phyloP scores from a whole-genome alignment of 2,113 vertebrate species.

The Oreocharis arfaki region DNA sequence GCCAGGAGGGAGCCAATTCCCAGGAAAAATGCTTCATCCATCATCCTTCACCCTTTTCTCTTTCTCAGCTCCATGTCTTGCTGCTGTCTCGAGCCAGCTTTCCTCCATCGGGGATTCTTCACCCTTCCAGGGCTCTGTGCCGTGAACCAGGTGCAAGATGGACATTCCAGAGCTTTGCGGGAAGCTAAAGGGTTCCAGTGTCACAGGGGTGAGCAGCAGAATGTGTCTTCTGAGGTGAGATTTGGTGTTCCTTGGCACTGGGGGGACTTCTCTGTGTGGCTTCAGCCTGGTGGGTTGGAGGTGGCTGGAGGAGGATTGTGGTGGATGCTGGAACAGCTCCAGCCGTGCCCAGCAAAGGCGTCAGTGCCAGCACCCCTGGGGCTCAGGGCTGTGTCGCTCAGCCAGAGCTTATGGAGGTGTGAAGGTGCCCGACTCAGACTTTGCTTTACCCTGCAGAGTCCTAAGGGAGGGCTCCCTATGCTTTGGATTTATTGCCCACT shows the following conservation, averaged over 20 bases:
- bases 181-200: neutral
- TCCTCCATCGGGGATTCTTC: neutral
- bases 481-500: neutral
- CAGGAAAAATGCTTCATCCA: neutral
- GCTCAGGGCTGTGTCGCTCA: neutral
- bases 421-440: neutral
- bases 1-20: neutral
- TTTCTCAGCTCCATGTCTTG: neutral
- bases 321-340: neutral
- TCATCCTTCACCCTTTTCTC: neutral
- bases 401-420: neutral
- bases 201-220: neutral
- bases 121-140: neutral
- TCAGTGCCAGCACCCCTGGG: accelerated
- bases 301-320: neutral
- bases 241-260: neutral
- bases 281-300: neutral
- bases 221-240: neutral
- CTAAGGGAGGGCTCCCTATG: neutral
- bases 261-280: no score
- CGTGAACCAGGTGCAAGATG: neutral
- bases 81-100: neutral
- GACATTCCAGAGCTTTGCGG: neutral
- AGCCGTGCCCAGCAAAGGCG: neutral
- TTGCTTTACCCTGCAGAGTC: neutral